phyloP scores from a whole-genome alignment of 2,888 invertebrate genomes.

The Sminthurides aquaticus region DNA sequence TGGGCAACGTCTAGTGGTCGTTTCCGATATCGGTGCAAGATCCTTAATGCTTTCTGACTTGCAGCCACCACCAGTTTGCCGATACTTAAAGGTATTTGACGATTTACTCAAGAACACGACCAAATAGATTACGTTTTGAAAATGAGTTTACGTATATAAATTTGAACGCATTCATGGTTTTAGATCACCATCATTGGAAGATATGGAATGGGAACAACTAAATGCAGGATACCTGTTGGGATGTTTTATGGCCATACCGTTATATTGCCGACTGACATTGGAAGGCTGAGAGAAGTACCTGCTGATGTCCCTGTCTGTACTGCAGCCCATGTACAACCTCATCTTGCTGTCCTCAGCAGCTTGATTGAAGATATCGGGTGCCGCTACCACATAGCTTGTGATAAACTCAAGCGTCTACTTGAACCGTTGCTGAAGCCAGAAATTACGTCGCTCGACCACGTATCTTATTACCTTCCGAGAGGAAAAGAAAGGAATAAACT shows the following conservation, averaged over 20 bases:
- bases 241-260: slow-evolving; percentile 86
- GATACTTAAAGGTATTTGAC: slow-evolving; percentile 8
- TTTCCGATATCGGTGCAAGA: slow-evolving; percentile 77
- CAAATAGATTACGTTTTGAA: not conserved
- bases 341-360: slow-evolving; percentile 60
- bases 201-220: slow-evolving; percentile 82
- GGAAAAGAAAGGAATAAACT: slow-evolving; percentile 57
- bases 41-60: slow-evolving; percentile 80
- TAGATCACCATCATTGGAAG: slow-evolving; percentile 84
- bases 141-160: not conserved
- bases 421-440: slow-evolving; percentile 71
- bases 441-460: slow-evolving; percentile 71
- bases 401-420: slow-evolving; percentile 70
- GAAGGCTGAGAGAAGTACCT: slow-evolving; percentile 20
- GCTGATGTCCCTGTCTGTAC: slow-evolving; percentile 36
- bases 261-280: slow-evolving; percentile 59
- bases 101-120: too few relatives aligned
- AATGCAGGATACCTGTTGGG: slow-evolving; percentile 85
- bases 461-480: slow-evolving; percentile 67
- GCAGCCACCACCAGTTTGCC: slow-evolving; percentile 65
- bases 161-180: slow-evolving; percentile 33
- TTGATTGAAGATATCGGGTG: slow-evolving; percentile 72
- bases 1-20: slow-evolving; percentile 72
- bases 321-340: slow-evolving; percentile 47
- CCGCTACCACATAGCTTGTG: slow-evolving; percentile 73